Conservation (phyloP, 1,140 invertebrate genomes). For the Scaptomyza hsui region DNA sequence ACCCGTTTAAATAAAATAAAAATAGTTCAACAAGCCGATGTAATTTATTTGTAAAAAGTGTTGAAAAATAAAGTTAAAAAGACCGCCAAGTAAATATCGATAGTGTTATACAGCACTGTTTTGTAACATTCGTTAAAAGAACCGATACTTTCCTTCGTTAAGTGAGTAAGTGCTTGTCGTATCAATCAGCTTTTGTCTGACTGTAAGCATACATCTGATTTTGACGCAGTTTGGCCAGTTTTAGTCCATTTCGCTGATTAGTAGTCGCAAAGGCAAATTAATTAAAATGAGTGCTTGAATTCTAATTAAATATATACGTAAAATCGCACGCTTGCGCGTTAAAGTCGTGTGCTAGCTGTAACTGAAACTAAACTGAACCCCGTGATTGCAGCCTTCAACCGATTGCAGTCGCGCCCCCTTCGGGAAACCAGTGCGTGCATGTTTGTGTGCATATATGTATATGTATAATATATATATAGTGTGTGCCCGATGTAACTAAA, state of each 20-base stretch:
- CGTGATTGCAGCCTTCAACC: not conserved
- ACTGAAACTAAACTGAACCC: constrained; percentile 1
- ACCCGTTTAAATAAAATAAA: not conserved
- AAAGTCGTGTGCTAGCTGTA: constrained; percentile 18
- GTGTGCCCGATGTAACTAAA: constrained; percentile 26
- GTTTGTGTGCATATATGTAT: constrained; percentile 23
- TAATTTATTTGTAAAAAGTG: not conserved
- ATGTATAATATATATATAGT: not conserved
- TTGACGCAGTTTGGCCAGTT: constrained; percentile 25
- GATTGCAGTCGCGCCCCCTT: constrained; percentile 45
- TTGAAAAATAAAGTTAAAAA: not conserved
- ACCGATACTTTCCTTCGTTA: constrained; percentile 1
- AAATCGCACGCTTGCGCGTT: constrained; percentile 41
- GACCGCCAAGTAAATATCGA: not conserved
- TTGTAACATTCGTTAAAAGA: too few relatives aligned
- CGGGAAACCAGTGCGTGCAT: not conserved
- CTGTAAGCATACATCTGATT: constrained; percentile 3
- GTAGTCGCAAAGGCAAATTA: constrained; percentile 36
- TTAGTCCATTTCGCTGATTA: constrained; percentile 29
- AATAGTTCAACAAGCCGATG: not conserved
- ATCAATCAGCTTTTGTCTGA: constrained; percentile 5
- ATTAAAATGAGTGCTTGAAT: constrained; percentile 47
- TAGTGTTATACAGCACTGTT: not conserved
- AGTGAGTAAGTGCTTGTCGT: not conserved
- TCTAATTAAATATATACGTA: constrained; percentile 24